Percentiles rank a stretch among this genome's conserved stretches.
phyloP scores from a whole-genome alignment of 2,797 vertebrate species.

The Falco columbarius region DNA sequence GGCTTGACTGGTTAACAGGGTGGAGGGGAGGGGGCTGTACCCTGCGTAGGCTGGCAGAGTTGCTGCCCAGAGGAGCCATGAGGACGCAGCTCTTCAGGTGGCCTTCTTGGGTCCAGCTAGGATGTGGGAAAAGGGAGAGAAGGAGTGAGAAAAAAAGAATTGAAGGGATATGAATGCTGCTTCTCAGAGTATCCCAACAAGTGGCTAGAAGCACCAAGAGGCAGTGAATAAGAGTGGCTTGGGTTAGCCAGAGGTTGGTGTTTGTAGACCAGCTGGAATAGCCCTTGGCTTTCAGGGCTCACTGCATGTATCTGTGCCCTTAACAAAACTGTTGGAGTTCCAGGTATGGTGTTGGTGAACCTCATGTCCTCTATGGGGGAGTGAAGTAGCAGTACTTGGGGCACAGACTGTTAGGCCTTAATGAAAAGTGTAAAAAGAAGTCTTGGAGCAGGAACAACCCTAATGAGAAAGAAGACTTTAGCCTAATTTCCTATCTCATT shows the following conservation, averaged over 20 bases:
- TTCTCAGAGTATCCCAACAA: neutral
- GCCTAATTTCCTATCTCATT: fast-evolving
- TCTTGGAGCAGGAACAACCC: neutral
- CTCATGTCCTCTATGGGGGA: fast-evolving
- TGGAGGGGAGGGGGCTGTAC: neutral
- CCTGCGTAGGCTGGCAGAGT: neutral
- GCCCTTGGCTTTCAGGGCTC: neutral
- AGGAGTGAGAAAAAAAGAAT: neutral
- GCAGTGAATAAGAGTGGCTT: neutral
- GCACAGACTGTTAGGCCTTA: neutral
- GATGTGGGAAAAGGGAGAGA: neutral
- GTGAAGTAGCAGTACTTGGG: neutral
- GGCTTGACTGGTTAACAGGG: neutral
- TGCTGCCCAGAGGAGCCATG: neutral
- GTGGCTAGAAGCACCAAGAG: neutral
- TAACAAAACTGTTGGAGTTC: neutral
- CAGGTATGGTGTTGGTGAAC: neutral
- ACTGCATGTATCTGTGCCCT: fast-evolving
- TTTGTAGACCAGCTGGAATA: neutral
- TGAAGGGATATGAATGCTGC: neutral
- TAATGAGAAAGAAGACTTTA: neutral
- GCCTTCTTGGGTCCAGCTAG: neutral
- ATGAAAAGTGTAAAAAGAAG: neutral
- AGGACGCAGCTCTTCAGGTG: neutral
- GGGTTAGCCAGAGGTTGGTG: neutral